A percentile compares a stretch with the other conserved stretches of the same genome.
Conservation (phyloP, 2,113 vertebrate genomes). For the Pseudorhombus dupliciocellatus region DNA sequence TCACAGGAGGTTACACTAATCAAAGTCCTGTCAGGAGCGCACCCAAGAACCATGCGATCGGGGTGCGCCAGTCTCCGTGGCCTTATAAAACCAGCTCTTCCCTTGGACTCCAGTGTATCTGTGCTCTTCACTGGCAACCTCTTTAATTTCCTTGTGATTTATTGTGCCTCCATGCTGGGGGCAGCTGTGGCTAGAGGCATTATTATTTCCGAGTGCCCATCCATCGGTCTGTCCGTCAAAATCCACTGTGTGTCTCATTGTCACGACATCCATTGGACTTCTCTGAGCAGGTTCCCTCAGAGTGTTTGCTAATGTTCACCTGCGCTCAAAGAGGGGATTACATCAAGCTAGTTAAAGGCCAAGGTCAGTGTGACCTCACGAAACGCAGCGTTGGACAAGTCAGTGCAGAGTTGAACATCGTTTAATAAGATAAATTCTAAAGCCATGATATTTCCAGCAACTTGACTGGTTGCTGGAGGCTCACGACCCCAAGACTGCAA, state of each 20-base stretch:
- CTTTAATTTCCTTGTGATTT: conserved; percentile 22
- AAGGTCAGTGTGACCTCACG: not conserved
- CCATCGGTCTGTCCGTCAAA: not conserved
- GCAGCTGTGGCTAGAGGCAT: not conserved
- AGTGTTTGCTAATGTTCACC: not conserved
- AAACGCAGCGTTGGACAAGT: not conserved
- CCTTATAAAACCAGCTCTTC: conserved; percentile 30
- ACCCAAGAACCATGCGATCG: not conserved
- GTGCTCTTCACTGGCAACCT: not conserved
- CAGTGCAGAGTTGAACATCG: not conserved
- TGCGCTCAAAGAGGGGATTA: not conserved
- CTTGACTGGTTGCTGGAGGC: not conserved
- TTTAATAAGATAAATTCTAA: not conserved
- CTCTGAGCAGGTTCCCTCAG: not conserved
- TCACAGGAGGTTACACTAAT: conserved; percentile 33
- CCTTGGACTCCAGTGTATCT: conserved; percentile 8
- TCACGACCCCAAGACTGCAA: not conserved
- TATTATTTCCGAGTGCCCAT: not conserved
- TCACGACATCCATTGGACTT: not conserved
- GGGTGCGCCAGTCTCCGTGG: not conserved
- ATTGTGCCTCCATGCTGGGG: not conserved
- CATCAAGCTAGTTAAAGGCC: no score
- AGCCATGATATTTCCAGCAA: not conserved
- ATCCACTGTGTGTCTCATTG: not conserved
- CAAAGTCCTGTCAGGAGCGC: conserved; percentile 23